Evolutionary conservation across 2,113 vertebrate species (phyloP).

Genomic region (Eudorcas thomsonii): DNA sequence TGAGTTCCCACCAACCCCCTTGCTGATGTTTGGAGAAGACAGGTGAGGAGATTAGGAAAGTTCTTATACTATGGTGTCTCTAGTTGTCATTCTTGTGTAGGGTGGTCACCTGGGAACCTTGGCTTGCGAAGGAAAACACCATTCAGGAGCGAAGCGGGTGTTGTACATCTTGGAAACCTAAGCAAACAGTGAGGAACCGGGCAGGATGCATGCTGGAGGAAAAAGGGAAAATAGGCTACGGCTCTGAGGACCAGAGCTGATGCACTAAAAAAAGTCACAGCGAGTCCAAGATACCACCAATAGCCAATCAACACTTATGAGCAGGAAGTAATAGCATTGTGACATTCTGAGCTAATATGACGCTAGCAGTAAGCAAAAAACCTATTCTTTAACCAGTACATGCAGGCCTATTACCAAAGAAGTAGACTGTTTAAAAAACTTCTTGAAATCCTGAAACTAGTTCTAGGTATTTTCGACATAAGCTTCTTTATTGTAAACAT

Average conservation of each 20-base stretch:
- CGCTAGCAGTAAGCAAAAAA: background rate
- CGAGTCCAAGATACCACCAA: background rate
- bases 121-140: background rate
- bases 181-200: background rate
- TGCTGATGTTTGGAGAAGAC: background rate
- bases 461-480: background rate
- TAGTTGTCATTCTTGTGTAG: background rate
- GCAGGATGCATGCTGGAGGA: background rate
- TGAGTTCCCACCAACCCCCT: background rate
- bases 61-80: background rate
- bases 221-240: background rate
- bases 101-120: background rate
- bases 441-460: slow-evolving; percentile 19
- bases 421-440: background rate
- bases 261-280: background rate
- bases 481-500: background rate
- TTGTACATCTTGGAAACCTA: background rate
- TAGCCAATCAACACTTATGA: background rate
- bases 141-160: background rate
- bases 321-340: background rate
- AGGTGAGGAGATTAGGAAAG: background rate
- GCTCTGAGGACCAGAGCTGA: background rate
- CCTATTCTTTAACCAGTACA: background rate
- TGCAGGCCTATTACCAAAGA: background rate
- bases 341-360: background rate